Conservation (phyloP, 2,797 vertebrate species). For the Anniella stebbinsi region DNA sequence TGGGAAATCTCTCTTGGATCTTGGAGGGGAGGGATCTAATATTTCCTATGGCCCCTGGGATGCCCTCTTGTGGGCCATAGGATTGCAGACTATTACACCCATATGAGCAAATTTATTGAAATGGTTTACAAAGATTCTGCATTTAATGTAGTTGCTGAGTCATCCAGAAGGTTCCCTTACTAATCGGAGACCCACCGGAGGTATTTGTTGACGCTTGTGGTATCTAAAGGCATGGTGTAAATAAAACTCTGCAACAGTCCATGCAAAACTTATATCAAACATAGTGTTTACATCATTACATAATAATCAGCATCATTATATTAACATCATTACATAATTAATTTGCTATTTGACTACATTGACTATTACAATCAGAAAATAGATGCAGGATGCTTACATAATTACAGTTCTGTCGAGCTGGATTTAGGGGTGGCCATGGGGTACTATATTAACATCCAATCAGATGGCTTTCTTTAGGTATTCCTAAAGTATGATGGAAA, state of each 20-base stretch:
- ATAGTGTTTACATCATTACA: not conserved
- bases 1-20: not conserved
- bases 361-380: not conserved
- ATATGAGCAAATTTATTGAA: not conserved
- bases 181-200: not conserved
- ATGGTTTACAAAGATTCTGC: not conserved
- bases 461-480: not conserved
- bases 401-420: not conserved
- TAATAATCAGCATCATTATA: not conserved
- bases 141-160: not conserved
- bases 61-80: no score
- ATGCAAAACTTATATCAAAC: not conserved
- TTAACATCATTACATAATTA: not conserved
- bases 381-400: not conserved
- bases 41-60: no score
- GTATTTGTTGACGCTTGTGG: not conserved
- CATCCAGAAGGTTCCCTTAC: not conserved
- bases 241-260: not conserved
- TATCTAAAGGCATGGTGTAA: not conserved
- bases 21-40: no score
- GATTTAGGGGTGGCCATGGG: not conserved
- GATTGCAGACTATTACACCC: not conserved
- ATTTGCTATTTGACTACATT: not conserved
- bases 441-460: not conserved
- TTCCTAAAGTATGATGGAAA: not conserved